Evolutionary conservation across 2,797 vertebrate species (phyloP).

Genomic region (Kryptolebias ocellatus): DNA sequence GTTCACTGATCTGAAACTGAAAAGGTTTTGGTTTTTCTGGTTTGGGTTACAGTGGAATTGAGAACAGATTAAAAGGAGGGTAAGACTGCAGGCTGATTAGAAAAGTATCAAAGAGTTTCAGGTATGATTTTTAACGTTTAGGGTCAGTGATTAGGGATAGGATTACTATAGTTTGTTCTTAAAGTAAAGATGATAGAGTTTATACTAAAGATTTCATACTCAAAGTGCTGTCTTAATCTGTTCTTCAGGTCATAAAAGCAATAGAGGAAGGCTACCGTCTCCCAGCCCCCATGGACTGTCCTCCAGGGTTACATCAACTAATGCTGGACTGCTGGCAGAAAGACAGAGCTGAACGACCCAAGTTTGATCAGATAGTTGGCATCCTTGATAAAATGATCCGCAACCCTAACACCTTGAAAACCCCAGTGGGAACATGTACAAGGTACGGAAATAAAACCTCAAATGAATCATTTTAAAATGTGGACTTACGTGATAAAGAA

Average conservation of each 20-base stretch:
- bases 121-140: no score
- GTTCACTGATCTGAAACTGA: no score
- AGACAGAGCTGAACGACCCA: conserved; percentile 94
- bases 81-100: no score
- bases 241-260: conserved; percentile 94
- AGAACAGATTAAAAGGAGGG: no score
- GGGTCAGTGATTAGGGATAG: neutral
- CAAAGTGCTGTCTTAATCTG: conserved; percentile 23
- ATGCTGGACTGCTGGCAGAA: conserved; percentile 99
- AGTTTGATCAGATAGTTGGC: conserved; percentile 97
- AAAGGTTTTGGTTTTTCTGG: no score
- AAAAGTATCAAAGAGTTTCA: no score
- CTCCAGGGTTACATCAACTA: conserved; percentile 94
- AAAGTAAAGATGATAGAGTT: neutral
- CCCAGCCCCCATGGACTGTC: conserved; percentile 98
- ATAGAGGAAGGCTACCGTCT: conserved; percentile 98
- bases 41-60: no score
- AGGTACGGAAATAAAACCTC: conserved; percentile 81
- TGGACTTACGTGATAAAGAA: conserved; percentile 23
- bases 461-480: conserved; percentile 11
- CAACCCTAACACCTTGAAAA: conserved; percentile 97
- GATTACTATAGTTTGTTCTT: neutral
- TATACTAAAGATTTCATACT: neutral
- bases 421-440: conserved; percentile 93
- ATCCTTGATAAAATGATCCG: conserved; percentile 99